Conservation (phyloP, 2,113 vertebrate species). For the Promerops cafer region DNA sequence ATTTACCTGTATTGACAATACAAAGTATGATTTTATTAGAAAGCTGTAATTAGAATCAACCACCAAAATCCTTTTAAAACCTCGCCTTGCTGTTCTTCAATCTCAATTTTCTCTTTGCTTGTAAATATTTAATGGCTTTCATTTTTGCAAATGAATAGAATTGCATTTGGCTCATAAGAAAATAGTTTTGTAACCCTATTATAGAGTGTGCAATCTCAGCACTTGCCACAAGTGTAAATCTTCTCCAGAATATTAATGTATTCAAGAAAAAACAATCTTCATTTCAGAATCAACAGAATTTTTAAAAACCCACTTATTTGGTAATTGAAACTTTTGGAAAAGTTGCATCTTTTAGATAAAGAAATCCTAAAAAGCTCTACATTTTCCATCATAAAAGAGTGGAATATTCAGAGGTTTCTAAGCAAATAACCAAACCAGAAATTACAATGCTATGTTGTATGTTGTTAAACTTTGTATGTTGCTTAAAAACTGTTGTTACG, state of each 20-base stretch:
- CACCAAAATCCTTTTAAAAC: background rate
- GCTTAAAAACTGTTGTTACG: background rate
- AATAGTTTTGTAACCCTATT: background rate
- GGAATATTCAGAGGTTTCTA: background rate
- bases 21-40: background rate
- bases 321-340: background rate
- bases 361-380: background rate
- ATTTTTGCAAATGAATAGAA: background rate
- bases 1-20: background rate
- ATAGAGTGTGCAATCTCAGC: background rate
- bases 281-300: background rate
- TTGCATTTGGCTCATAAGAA: background rate
- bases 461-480: background rate
- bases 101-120: background rate
- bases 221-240: background rate
- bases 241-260: background rate
- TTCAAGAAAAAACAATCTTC: background rate
- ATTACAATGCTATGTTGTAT: background rate
- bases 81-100: background rate
- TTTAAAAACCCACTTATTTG: background rate
- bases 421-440: background rate
- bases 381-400: background rate
- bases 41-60: background rate
- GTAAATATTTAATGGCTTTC: background rate
- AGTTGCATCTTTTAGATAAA: background rate